A percentile compares a stretch with the other conserved stretches of the same genome.
phyloP scores from a whole-genome alignment of 2,888 invertebrate species.

The Agriotes lineatus region DNA sequence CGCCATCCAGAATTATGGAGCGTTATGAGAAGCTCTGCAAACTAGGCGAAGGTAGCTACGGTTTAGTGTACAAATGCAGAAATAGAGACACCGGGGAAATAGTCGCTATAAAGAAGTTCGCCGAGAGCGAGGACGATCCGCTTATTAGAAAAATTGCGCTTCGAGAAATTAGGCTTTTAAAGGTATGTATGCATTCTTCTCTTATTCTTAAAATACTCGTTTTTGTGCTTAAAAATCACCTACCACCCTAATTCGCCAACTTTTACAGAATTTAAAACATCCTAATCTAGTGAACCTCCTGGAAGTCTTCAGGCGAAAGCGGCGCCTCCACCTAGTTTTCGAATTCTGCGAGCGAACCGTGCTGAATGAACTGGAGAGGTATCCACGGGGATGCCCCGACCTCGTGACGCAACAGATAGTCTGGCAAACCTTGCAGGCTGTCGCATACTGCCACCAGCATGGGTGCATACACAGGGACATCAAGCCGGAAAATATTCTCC shows the following conservation, averaged over 20 bases:
- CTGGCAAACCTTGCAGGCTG: constrained; percentile 95
- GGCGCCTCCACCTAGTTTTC: constrained; percentile 97
- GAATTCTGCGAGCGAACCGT: constrained; percentile 99
- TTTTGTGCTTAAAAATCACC: too few species aligned
- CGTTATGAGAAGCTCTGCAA: constrained; percentile 95
- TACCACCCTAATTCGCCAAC: too few species aligned
- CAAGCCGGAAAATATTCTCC: constrained; percentile 98
- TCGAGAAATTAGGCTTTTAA: constrained; percentile 93
- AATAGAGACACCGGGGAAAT: constrained; percentile 94
- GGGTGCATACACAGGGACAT: constrained; percentile 97
- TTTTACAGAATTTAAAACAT: constrained; percentile 93
- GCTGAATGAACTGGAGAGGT: constrained; percentile 94
- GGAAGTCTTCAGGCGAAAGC: constrained; percentile 96
- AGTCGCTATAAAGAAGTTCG: constrained; percentile 97
- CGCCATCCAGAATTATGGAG: constrained; percentile 90
- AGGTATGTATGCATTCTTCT: constrained; percentile 82
- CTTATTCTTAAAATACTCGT: too few species aligned
- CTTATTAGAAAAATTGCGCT: constrained; percentile 96
- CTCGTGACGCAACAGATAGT: constrained; percentile 90
- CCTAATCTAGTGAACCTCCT: constrained; percentile 96
- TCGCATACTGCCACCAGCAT: constrained; percentile 96
- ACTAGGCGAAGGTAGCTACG: constrained; percentile 96
- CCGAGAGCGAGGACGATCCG: constrained; percentile 97
- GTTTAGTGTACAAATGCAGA: constrained; percentile 95
- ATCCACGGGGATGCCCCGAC: constrained; percentile 94